These are phyloP conservation scores for Oceanites oceanicus DNA, from an alignment of 2,113 vertebrate genomes.

Conservation along the genomic window DNA sequence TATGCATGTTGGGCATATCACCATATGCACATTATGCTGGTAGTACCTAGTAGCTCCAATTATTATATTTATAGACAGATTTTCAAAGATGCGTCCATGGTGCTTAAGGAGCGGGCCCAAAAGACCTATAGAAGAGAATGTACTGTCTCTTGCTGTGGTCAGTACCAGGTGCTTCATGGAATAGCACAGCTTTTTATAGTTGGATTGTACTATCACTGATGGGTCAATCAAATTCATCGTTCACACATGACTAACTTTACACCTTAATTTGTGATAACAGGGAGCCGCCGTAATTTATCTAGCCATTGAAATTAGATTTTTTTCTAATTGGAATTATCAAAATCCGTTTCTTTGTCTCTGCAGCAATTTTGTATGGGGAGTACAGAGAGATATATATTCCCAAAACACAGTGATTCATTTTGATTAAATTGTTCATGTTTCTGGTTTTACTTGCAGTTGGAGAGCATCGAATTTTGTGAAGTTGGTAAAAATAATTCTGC, in stretches of 20 bases:
- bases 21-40: not conserved
- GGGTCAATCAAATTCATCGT: not conserved
- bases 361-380: not conserved
- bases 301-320: not conserved
- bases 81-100: not conserved
- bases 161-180: not conserved
- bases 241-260: not conserved
- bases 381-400: not conserved
- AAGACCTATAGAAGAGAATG: not conserved
- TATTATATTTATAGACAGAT: not conserved
- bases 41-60: not conserved
- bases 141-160: not conserved
- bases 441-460: not conserved
- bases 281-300: not conserved
- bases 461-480: not conserved
- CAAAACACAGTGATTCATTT: not conserved
- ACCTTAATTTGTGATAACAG: not conserved
- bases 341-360: not conserved
- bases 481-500: constrained; percentile 27
- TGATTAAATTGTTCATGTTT: not conserved
- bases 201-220: not conserved
- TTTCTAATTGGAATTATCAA: not conserved
- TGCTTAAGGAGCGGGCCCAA: not conserved
- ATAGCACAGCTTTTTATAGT: not conserved
- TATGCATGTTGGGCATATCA: not conserved